These are phyloP conservation scores for Scolanthus callimorphus DNA, from an alignment of 92 coral and sea anemone species.

Conservation along the genomic window DNA sequence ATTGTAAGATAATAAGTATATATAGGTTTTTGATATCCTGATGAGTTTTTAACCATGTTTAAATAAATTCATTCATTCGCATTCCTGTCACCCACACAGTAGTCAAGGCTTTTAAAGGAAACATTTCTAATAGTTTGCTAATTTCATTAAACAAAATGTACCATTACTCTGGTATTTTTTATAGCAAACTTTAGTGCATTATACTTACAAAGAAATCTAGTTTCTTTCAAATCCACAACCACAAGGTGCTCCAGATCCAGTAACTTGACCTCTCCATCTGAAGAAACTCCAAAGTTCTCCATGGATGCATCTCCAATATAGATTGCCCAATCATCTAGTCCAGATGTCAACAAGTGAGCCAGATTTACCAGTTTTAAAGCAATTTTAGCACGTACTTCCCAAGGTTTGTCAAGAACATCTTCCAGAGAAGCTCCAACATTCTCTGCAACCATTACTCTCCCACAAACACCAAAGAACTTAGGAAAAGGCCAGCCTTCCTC, in stretches of 20 bases:
- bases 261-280: constrained; percentile 52
- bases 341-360: constrained; percentile 52
- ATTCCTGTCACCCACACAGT: too few species aligned
- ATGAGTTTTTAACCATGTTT: too few species aligned
- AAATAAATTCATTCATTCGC: too few species aligned
- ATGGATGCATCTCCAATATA: constrained; percentile 64
- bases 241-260: constrained; percentile 67
- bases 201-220: too few species aligned
- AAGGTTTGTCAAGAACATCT: constrained; percentile 34
- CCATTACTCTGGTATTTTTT: too few species aligned
- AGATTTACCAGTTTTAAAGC: constrained; percentile 63
- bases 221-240: constrained; percentile 51
- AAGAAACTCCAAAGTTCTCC: constrained; percentile 66
- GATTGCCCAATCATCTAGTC: constrained; percentile 58
- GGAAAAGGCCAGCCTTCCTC: constrained; percentile 84
- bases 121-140: too few species aligned
- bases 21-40: too few species aligned
- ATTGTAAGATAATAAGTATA: too few species aligned
- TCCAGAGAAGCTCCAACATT: constrained; percentile 63
- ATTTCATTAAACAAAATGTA: too few species aligned
- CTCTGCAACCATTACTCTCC: constrained; percentile 73
- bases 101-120: too few species aligned
- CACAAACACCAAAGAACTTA: constrained; percentile 77
- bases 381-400: constrained; percentile 65
- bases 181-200: too few species aligned